Conservation (phyloP, 1,140 invertebrate genomes). For the Asobara japonica region DNA sequence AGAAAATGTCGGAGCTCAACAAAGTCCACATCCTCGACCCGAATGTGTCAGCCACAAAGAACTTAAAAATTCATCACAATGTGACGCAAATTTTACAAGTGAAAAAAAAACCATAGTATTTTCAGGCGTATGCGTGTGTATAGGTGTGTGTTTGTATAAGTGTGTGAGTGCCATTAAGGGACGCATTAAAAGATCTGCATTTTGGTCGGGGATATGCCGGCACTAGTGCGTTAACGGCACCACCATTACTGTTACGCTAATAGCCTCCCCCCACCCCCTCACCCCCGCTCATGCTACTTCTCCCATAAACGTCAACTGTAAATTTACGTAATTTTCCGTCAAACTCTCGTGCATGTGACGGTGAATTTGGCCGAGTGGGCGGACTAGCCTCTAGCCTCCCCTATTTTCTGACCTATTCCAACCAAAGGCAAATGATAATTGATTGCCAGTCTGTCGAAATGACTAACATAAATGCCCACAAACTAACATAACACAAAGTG, state of each 20-base stretch:
- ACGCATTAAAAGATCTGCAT: neutral
- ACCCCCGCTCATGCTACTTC: too few relatives aligned
- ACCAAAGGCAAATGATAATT: neutral
- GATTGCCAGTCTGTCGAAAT: neutral
- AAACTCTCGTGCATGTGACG: neutral
- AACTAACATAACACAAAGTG: too few relatives aligned
- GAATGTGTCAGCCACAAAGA: neutral
- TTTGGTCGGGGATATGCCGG: neutral
- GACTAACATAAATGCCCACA: neutral
- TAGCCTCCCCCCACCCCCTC: neutral
- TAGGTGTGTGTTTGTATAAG: neutral
- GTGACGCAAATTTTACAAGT: slow-evolving; percentile 4
- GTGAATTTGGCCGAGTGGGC: neutral
- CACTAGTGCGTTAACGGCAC: slow-evolving; percentile 15
- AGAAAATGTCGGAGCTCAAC: neutral
- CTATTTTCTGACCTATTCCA: neutral
- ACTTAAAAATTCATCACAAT: neutral
- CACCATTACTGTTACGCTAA: slow-evolving; percentile 3
- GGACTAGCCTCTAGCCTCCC: too few relatives aligned
- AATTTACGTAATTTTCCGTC: slow-evolving; percentile 24
- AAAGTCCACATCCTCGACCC: neutral
- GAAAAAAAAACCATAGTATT: neutral
- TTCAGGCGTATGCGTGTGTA: neutral
- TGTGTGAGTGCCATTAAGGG: neutral
- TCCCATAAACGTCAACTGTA: slow-evolving; percentile 12